Evolutionary conservation across 1,140 invertebrate genomes (phyloP).

Genomic region (Euschistus heros): DNA sequence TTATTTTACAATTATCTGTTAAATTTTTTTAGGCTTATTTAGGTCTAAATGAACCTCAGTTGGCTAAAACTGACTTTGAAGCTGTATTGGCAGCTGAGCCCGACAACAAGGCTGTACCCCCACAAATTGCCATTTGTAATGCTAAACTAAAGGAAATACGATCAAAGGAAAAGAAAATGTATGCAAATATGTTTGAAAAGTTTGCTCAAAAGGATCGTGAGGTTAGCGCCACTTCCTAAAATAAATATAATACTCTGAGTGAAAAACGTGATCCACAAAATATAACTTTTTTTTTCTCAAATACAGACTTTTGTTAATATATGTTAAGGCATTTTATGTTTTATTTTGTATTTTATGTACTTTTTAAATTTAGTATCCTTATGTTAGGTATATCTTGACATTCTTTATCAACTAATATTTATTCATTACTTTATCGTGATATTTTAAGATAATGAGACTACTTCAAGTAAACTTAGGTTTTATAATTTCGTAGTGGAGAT

Average conservation of each 20-base stretch:
- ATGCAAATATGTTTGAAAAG: slow-evolving; percentile 90
- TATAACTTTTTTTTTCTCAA: too few relatives aligned
- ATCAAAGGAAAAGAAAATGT: slow-evolving; percentile 77
- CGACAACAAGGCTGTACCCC: slow-evolving; percentile 69
- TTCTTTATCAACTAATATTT: too few relatives aligned
- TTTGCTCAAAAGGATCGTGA: slow-evolving; percentile 58
- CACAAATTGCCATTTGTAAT: slow-evolving; percentile 63
- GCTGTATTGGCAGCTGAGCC: slow-evolving; percentile 60
- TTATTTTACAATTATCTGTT: not conserved
- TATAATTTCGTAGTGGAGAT: slow-evolving; percentile 25
- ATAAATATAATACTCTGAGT: not conserved
- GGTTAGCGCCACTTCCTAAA: slow-evolving; percentile 1
- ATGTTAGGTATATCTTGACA: too few relatives aligned
- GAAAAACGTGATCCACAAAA: too few relatives aligned
- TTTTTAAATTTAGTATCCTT: too few relatives aligned
- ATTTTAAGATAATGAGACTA: too few relatives aligned
- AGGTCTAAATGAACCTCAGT: slow-evolving; percentile 61
- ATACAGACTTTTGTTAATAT: too few relatives aligned
- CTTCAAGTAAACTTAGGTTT: not conserved
- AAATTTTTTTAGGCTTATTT: slow-evolving; percentile 49
- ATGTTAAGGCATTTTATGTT: too few relatives aligned
- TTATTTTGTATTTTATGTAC: too few relatives aligned
- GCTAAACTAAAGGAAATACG: slow-evolving; percentile 62
- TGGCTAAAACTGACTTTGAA: slow-evolving; percentile 70
- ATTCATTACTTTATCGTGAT: too few relatives aligned